Evolutionary conservation across 2,888 invertebrate genomes (phyloP).

Genomic region (Oeneis ivallda): DNA sequence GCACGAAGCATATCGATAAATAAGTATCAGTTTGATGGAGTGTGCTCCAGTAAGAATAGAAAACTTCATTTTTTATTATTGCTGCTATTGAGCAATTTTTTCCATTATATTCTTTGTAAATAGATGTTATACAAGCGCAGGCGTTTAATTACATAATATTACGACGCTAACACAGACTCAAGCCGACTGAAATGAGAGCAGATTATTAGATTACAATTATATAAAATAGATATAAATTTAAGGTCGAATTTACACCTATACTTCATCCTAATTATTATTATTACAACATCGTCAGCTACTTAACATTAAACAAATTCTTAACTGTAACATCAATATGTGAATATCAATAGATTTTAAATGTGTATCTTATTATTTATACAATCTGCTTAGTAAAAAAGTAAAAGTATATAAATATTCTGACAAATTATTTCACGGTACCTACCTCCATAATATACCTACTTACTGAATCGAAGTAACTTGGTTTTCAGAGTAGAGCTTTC

Average conservation of each 20-base stretch:
- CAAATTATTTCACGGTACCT: conserved; percentile 17
- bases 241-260: conserved; percentile 37
- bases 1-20: not conserved
- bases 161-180: conserved; percentile 62
- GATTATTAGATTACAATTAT: conserved; percentile 38
- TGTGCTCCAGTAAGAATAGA: not conserved
- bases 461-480: not conserved
- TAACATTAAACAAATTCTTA: conserved; percentile 22
- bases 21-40: too few species aligned
- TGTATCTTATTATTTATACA: conserved; percentile 22
- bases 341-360: conserved; percentile 21
- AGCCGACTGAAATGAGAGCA: conserved; percentile 67
- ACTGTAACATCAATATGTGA: conserved; percentile 26
- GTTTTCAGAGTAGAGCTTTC: not conserved
- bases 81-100: not conserved
- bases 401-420: conserved; percentile 23
- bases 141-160: conserved; percentile 49
- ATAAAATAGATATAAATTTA: too few species aligned
- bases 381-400: conserved; percentile 17
- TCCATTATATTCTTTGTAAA: not conserved
- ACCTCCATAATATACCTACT: not conserved
- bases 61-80: not conserved
- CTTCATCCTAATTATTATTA: conserved; percentile 22
- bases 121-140: conserved; percentile 56
- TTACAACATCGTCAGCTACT: conserved; percentile 25